These are phyloP conservation scores for Eurystomus glaucurus DNA, from an alignment of 2,797 vertebrate species.

Conservation along the genomic window DNA sequence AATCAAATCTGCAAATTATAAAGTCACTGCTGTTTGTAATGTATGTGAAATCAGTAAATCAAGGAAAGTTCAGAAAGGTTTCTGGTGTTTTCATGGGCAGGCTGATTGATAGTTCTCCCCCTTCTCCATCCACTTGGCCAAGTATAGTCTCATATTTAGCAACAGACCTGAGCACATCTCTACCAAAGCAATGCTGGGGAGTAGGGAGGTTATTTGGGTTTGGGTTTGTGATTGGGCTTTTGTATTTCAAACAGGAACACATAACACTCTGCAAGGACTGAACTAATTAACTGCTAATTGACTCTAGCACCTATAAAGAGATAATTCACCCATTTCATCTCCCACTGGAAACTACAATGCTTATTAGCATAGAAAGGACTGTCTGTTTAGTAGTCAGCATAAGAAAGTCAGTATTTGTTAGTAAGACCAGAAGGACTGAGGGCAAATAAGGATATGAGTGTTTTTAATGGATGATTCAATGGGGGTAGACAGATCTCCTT, in stretches of 20 bases:
- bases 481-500: slow-evolving; percentile 67
- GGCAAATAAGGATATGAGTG: background rate
- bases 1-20: background rate
- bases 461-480: slow-evolving; percentile 55
- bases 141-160: background rate
- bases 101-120: background rate
- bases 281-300: slow-evolving; percentile 46
- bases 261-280: background rate
- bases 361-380: background rate
- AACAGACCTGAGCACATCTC: background rate
- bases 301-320: slow-evolving; percentile 1
- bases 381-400: background rate
- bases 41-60: background rate
- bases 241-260: background rate
- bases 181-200: background rate
- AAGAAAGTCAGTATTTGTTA: background rate
- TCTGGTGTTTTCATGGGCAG: background rate
- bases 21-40: background rate
- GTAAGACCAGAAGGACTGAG: slow-evolving; percentile 8
- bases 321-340: background rate
- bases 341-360: background rate
- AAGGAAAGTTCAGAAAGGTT: background rate
- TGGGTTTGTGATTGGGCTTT: background rate
- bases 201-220: background rate
- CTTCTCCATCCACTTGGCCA: background rate